Conservation (phyloP, 2,797 vertebrate genomes). For the Peromyscus aztecus region DNA sequence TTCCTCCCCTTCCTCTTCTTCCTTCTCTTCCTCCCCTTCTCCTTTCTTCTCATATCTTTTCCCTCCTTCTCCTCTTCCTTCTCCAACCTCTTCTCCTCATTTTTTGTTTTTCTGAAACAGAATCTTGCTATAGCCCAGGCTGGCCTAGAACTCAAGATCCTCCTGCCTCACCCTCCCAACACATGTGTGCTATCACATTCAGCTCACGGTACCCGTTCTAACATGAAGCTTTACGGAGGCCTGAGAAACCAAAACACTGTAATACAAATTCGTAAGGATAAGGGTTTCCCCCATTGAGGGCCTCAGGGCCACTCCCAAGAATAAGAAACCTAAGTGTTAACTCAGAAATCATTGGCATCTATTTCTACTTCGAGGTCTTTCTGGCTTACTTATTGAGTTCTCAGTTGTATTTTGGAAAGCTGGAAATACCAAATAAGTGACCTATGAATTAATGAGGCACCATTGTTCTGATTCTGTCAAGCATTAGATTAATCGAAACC, state of each 20-base stretch:
- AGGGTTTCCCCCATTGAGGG: not conserved
- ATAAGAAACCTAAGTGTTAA: not conserved
- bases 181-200: not conserved
- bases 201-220: not conserved
- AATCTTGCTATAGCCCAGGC: not conserved
- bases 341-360: not conserved
- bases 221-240: not conserved
- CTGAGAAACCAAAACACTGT: not conserved
- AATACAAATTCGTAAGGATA: slow-evolving; percentile 11
- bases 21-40: not conserved
- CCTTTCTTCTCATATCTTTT: too few species aligned
- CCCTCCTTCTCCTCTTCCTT: too few species aligned
- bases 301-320: not conserved
- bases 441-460: slow-evolving; percentile 62
- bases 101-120: not conserved
- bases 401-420: slow-evolving; percentile 51
- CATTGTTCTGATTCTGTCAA: slow-evolving; percentile 76
- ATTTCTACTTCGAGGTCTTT: slow-evolving; percentile 38
- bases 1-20: not conserved
- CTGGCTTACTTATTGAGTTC: slow-evolving; percentile 53
- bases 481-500: slow-evolving; percentile 76
- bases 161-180: not conserved
- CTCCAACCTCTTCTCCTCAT: not conserved
- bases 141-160: not conserved
- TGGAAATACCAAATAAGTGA: slow-evolving; percentile 70